A percentile compares a stretch with the other conserved stretches of the same genome.
These are phyloP conservation scores for Sterrhoptilus dennistouni DNA, from an alignment of 2,113 vertebrate genomes.

Conservation along the genomic window DNA sequence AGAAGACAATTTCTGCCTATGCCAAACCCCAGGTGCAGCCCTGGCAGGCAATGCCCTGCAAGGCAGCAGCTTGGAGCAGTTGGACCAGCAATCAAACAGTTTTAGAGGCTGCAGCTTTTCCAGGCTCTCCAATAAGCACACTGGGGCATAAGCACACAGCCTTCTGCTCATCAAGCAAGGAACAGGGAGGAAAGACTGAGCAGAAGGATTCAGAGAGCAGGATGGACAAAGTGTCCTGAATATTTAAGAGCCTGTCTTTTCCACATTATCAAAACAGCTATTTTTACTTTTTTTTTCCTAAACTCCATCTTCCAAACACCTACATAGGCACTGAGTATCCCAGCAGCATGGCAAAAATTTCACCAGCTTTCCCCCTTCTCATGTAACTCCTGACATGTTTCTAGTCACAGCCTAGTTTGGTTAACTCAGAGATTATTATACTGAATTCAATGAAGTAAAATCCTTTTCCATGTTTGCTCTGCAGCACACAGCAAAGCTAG, in stretches of 20 bases:
- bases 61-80: neutral
- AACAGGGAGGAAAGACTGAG: neutral
- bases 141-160: neutral
- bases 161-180: neutral
- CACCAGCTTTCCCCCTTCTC: neutral
- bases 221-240: neutral
- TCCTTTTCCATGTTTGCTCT: neutral
- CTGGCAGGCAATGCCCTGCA: neutral
- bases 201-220: neutral
- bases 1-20: neutral
- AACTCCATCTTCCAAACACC: neutral
- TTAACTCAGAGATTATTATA: neutral
- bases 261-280: neutral
- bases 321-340: rapidly evolving
- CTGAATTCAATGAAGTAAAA: neutral
- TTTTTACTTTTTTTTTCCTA: neutral
- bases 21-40: neutral
- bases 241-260: neutral
- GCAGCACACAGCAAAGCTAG: neutral
- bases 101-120: neutral
- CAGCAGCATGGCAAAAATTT: neutral
- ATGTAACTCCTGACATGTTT: neutral
- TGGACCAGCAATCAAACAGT: neutral
- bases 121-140: neutral
- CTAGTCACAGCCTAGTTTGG: neutral